Percentiles rank a stretch among this genome's conserved stretches.
Conservation (phyloP, 2,888 invertebrate genomes). For the Caenorhabditis sinica region DNA sequence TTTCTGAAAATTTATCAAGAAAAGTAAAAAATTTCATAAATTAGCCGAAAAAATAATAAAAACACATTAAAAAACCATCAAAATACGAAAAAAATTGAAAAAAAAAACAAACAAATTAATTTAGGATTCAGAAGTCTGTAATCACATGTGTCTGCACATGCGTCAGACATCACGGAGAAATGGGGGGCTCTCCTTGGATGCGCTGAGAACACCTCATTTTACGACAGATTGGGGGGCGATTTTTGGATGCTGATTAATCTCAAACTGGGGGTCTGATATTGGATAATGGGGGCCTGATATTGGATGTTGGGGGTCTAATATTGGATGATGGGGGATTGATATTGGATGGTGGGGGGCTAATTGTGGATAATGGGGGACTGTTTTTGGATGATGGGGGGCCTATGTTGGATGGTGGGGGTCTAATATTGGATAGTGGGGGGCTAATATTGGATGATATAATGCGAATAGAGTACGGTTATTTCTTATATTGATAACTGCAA, state of each 20-base stretch:
- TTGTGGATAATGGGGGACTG: too few species aligned
- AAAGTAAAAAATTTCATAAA: not conserved
- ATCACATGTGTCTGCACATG: not conserved
- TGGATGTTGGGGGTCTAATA: not conserved
- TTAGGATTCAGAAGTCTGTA: not conserved
- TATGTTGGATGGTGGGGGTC: not conserved
- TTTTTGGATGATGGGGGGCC: too few species aligned
- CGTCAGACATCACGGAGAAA: not conserved
- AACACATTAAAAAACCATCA: not conserved
- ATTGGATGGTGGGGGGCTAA: too few species aligned
- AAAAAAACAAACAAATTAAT: too few species aligned
- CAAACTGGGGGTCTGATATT: conserved; percentile 1
- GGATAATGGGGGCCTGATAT: not conserved
- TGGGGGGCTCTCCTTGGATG: conserved; percentile 23
- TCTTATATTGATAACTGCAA: too few species aligned
- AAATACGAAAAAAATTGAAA: too few species aligned
- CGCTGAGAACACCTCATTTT: too few species aligned
- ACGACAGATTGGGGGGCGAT: too few species aligned
- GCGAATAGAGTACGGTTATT: too few species aligned
- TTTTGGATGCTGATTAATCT: not conserved
- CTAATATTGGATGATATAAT: not conserved
- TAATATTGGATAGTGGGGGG: not conserved
- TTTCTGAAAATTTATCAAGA: not conserved
- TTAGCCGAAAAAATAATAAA: not conserved
- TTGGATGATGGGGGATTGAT: too few species aligned